These are phyloP conservation scores for Drosophila gunungcola DNA, from an alignment of 1,140 invertebrate species.

Conservation along the genomic window DNA sequence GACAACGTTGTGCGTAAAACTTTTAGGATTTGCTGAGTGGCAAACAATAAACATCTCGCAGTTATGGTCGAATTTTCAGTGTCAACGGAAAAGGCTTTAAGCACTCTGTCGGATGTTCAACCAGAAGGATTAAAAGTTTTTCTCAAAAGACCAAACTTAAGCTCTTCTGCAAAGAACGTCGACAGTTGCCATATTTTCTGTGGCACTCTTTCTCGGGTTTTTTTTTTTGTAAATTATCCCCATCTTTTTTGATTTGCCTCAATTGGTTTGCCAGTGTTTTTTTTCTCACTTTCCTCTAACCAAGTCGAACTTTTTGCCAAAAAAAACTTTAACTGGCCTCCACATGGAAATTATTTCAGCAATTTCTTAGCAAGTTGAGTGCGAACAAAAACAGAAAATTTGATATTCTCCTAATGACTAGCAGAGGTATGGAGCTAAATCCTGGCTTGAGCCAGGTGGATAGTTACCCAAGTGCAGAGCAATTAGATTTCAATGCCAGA, in stretches of 20 bases:
- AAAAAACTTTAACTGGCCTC: slow-evolving; percentile 28
- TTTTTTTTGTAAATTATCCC: slow-evolving; percentile 11
- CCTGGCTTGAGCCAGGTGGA: slow-evolving; percentile 24
- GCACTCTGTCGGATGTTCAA: slow-evolving; percentile 57
- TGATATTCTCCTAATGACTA: slow-evolving; percentile 42
- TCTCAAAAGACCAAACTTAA: slow-evolving; percentile 54
- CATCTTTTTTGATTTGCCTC: slow-evolving; percentile 7
- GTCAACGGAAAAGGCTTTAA: slow-evolving; percentile 58
- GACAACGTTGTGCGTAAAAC: slow-evolving; percentile 17
- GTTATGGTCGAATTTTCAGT: slow-evolving; percentile 46
- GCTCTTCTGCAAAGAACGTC: slow-evolving; percentile 38
- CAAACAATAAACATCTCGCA: slow-evolving; percentile 65
- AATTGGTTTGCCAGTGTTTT: slow-evolving; percentile 13
- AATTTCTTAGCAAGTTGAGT: slow-evolving; percentile 26
- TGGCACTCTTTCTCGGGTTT: slow-evolving; percentile 6
- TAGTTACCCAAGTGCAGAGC: slow-evolving; percentile 16
- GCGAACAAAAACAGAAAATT: slow-evolving; percentile 33
- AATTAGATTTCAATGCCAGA: slow-evolving; percentile 33
- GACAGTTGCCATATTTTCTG: slow-evolving; percentile 61
- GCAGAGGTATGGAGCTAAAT: background rate
- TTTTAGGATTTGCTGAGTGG: slow-evolving; percentile 33
- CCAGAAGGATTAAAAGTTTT: slow-evolving; percentile 74
- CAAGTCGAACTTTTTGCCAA: slow-evolving; percentile 42
- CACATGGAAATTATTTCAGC: slow-evolving; percentile 45
- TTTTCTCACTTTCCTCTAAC: slow-evolving; percentile 21